Percentiles rank a stretch among this genome's conserved stretches.
Conservation (phyloP, 2,888 invertebrate species). For the Liopterus haemorrhoidalis region DNA sequence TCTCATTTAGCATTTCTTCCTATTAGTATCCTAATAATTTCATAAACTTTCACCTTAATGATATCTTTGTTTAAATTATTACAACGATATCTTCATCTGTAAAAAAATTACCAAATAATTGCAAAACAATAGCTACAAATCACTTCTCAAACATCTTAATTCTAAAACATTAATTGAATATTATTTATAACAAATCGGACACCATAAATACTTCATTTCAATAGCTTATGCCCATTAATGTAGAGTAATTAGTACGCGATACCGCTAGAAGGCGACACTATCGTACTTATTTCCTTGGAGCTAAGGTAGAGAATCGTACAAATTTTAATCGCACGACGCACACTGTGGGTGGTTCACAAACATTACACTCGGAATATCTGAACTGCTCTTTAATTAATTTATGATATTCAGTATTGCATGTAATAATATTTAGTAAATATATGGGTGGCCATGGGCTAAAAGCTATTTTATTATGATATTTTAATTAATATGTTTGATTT, state of each 20-base stretch:
- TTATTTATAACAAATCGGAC: constrained; percentile 30
- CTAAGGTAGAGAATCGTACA: constrained; percentile 7
- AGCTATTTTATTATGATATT: constrained; percentile 25
- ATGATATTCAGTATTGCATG: constrained; percentile 25
- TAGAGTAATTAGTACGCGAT: constrained; percentile 30
- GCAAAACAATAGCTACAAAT: too few species aligned
- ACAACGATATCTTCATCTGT: too few species aligned
- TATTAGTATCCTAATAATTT: too few species aligned
- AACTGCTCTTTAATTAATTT: constrained; percentile 30
- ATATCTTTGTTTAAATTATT: too few species aligned
- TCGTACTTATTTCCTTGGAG: background rate
- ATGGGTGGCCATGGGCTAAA: constrained; percentile 26
- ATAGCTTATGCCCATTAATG: constrained; percentile 33
- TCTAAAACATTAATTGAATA: constrained; percentile 29
- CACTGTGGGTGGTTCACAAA: constrained; percentile 34
- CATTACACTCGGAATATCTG: constrained; percentile 28
- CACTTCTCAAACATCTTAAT: too few species aligned
- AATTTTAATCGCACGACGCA: constrained; percentile 27
- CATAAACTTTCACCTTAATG: too few species aligned
- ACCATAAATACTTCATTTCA: constrained; percentile 34
- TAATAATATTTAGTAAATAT: constrained; percentile 26
- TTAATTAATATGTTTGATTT: constrained; percentile 26
- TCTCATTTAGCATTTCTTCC: too few species aligned
- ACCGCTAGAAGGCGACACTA: background rate
- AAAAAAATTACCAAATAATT: too few species aligned